phyloP scores from a whole-genome alignment of 2,113 vertebrate genomes.

The Dipodomys stephensi region DNA sequence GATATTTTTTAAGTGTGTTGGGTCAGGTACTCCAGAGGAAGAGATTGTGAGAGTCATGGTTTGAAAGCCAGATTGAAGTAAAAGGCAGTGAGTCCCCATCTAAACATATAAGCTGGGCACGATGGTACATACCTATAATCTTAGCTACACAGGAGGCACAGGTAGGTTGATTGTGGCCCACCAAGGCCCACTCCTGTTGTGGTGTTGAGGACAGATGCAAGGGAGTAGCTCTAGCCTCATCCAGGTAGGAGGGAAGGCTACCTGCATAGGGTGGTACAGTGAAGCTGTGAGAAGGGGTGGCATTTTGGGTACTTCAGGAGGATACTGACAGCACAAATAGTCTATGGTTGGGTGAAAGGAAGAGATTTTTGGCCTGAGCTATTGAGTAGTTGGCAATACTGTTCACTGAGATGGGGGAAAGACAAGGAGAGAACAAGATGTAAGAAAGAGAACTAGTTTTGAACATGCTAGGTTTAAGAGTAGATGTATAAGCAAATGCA shows the following conservation, averaged over 20 bases:
- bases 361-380: conserved; percentile 14
- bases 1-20: too few species aligned
- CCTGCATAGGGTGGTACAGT: not conserved
- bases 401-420: not conserved
- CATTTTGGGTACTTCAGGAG: not conserved
- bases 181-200: not conserved
- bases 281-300: not conserved
- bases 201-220: not conserved
- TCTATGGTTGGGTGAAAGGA: not conserved
- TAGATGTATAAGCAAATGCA: not conserved
- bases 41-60: too few species aligned
- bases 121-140: too few species aligned
- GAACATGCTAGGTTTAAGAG: not conserved
- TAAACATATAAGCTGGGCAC: too few species aligned
- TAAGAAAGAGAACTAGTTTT: not conserved
- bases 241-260: not conserved
- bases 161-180: too few species aligned
- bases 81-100: too few species aligned
- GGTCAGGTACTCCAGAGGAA: too few species aligned
- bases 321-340: not conserved
- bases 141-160: too few species aligned
- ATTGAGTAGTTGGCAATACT: not conserved
- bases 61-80: too few species aligned
- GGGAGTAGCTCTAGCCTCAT: not conserved
- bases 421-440: not conserved